A percentile compares a stretch with the other conserved stretches of the same genome.
phyloP scores from a whole-genome alignment of 1,140 invertebrate species.

The Copidosoma floridanum region DNA sequence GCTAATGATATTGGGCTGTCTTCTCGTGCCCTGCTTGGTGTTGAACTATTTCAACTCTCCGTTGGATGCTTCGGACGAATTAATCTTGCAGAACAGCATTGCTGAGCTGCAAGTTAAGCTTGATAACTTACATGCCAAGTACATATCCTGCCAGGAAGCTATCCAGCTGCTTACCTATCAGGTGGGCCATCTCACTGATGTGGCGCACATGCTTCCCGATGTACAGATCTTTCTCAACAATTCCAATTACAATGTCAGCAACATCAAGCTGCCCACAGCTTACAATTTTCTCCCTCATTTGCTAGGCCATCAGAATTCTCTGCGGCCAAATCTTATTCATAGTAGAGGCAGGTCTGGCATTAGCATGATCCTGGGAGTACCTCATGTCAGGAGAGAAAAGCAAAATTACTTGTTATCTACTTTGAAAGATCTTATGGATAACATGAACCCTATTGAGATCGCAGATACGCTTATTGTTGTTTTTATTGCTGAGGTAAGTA shows the following conservation, averaged over 20 bases:
- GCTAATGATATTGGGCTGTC: slow-evolving; percentile 41
- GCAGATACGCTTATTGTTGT: slow-evolving; percentile 85
- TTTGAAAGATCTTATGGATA: slow-evolving; percentile 81
- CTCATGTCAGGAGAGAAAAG: slow-evolving; percentile 85
- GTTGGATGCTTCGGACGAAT: slow-evolving; percentile 57
- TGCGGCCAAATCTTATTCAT: slow-evolving; percentile 76
- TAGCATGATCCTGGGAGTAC: slow-evolving; percentile 82
- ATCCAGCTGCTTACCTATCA: slow-evolving; percentile 50
- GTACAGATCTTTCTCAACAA: slow-evolving; percentile 49
- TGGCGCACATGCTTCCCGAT: slow-evolving; percentile 46
- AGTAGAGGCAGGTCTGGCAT: slow-evolving; percentile 73
- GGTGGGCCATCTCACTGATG: slow-evolving; percentile 46
- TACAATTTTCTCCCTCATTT: slow-evolving; percentile 88
- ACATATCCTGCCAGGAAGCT: slow-evolving; percentile 58
- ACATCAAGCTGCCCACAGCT: slow-evolving; percentile 67
- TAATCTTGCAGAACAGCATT: slow-evolving; percentile 58
- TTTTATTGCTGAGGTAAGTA: slow-evolving; percentile 79
- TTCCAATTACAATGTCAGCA: slow-evolving; percentile 46
- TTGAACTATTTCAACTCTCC: slow-evolving; percentile 45
- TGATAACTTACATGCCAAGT: slow-evolving; percentile 61
- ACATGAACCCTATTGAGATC: slow-evolving; percentile 74
- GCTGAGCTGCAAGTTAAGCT: slow-evolving; percentile 62
- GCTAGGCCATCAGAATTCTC: slow-evolving; percentile 72
- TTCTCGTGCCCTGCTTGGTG: slow-evolving; percentile 46
- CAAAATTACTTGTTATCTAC: slow-evolving; percentile 88